Percentiles rank a stretch among this genome's conserved stretches.
These are phyloP conservation scores for Gymnocheta viridis DNA, from an alignment of 2,888 invertebrate species.

Conservation along the genomic window DNA sequence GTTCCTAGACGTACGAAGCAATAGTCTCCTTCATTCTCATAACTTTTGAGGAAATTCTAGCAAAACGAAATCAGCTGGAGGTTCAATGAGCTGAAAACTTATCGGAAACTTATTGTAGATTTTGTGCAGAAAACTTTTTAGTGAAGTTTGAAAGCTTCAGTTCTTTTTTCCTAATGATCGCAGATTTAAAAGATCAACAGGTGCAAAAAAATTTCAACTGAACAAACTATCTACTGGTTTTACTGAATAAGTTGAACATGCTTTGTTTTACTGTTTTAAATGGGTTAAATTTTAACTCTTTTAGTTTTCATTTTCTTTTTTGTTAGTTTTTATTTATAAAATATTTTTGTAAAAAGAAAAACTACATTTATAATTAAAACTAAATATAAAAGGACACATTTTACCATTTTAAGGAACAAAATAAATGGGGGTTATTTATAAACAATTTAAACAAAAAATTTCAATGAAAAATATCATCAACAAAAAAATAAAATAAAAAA, in stretches of 20 bases:
- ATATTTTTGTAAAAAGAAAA: constrained; percentile 24
- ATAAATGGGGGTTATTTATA: constrained; percentile 7
- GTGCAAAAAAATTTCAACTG: constrained; percentile 1
- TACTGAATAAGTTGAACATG: constrained; percentile 49
- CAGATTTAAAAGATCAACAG: not conserved
- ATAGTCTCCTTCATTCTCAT: no score
- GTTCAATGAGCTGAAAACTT: no score
- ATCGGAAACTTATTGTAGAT: no score
- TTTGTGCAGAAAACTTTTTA: no score
- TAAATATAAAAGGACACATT: constrained; percentile 48
- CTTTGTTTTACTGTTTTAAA: constrained; percentile 21
- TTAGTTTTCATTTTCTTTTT: constrained; percentile 11
- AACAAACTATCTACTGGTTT: constrained; percentile 9
- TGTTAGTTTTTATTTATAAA: constrained; percentile 60
- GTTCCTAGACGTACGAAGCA: no score
- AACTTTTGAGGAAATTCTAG: no score
- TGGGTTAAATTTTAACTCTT: constrained; percentile 45
- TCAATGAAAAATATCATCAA: constrained; percentile 6
- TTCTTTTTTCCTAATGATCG: not conserved
- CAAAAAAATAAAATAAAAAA: not conserved
- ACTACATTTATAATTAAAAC: constrained; percentile 49
- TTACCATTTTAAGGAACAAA: constrained; percentile 43
- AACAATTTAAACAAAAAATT: constrained; percentile 1
- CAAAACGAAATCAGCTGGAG: no score
- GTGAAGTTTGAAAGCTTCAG: no score